These are phyloP conservation scores for Dryas iulia DNA, from an alignment of 1,140 invertebrate species.

Conservation along the genomic window DNA sequence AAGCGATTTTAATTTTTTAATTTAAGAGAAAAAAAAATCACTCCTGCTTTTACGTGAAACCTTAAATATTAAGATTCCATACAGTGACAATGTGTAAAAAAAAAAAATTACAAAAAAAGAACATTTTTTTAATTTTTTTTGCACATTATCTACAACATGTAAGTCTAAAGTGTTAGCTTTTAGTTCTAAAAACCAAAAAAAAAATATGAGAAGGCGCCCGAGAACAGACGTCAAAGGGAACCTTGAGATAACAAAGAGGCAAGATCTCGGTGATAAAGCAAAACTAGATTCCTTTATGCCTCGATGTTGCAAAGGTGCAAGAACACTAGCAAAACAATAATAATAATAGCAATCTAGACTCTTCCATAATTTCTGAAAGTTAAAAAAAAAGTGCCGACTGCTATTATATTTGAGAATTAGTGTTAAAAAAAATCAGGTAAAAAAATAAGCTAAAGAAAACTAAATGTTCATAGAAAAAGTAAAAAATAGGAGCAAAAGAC, in stretches of 20 bases:
- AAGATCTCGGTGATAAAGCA: constrained; percentile 21
- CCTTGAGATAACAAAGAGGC: constrained; percentile 32
- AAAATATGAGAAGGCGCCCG: constrained; percentile 28
- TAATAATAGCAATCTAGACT: constrained; percentile 23
- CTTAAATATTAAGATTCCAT: constrained; percentile 34
- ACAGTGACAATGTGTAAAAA: constrained; percentile 1
- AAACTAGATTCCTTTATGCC: constrained; percentile 20
- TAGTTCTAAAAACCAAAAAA: constrained; percentile 42
- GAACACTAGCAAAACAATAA: constrained; percentile 42
- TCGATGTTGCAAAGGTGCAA: constrained; percentile 36
- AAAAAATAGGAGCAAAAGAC: constrained; percentile 42
- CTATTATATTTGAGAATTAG: constrained; percentile 45
- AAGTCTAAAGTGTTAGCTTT: constrained; percentile 44
- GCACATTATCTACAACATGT: constrained; percentile 19
- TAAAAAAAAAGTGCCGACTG: constrained; percentile 16
- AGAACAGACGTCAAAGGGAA: constrained; percentile 36
- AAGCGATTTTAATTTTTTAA: constrained; percentile 32
- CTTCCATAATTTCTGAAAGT: not conserved
- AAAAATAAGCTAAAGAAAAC: constrained; percentile 71
- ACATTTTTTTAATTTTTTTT: not conserved
- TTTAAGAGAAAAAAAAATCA: constrained; percentile 31
- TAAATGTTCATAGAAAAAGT: constrained; percentile 49
- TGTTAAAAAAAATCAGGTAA: constrained; percentile 55
- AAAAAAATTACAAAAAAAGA: constrained; percentile 20
- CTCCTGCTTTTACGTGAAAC: constrained; percentile 28